Evolutionary conservation across 2,113 vertebrate genomes (phyloP), one percentile per base, ranked within the genome.

Genomic region (Clarias macrocephalus): DNA sequence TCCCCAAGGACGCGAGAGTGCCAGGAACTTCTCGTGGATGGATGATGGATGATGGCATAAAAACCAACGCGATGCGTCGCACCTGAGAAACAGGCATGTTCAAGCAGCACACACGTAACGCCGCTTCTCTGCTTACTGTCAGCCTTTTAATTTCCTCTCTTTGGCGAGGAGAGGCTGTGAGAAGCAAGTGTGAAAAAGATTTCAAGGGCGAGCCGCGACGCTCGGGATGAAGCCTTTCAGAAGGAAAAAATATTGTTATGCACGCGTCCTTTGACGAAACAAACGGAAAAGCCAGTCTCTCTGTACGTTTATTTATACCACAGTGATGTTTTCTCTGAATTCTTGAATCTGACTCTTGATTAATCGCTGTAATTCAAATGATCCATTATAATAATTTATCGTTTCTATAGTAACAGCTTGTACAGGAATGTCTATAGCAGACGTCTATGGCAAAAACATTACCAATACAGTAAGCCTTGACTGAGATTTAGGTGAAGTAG

Each of bases 11-110:
- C 87, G 52, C 72, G 0, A 66, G 9, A 23, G n/a, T 62, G 75
- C 66, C 82, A 76, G 66, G 42, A 90, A 79, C 75, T 86, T 88
- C 75, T 86, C 79, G 56, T 79, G 65, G 89, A 89, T 80, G 82
- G 30, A 76, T 88, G 89, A 90, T 88, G 85, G 84, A 89, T 89
- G 84, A 86, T 66, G 62, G 63, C n/a, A 72, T 75, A 79, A 86
- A 86, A 84, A 84, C 65, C 75, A 83, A 77, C 68, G 80, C 54
- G 70, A 79, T 79, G 72, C 19, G 48, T 77, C 60, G 52, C 80
- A 87, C 88, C 63, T 82, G 77, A 85, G 83, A 89, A 82, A 48
- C 84, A 86, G 88, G 33, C 84, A 80, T 86, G 85, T 89, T 87
- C 73, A 70, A 65, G 63, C 66, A 87, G 81, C 52, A 54, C 85